Evolutionary conservation across 2,797 vertebrate species (phyloP).

Genomic region (Acrossocheilus wenchowensis): DNA sequence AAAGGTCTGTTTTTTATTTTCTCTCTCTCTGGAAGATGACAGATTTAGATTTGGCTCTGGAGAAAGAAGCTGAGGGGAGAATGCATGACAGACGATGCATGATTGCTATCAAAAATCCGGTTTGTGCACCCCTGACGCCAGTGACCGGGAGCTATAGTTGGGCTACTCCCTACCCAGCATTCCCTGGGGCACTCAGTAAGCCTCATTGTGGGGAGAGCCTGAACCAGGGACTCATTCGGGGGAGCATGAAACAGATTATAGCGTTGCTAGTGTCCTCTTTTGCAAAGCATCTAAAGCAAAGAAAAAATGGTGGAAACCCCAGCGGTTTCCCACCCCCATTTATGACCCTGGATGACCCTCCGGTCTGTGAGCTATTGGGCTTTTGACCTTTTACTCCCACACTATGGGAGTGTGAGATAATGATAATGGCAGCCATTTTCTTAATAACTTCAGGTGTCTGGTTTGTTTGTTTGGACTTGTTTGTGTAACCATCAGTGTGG

Average conservation of each 20-base stretch:
- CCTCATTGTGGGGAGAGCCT: slow-evolving; percentile 33
- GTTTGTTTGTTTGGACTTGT: slow-evolving; percentile 67
- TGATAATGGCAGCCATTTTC: slow-evolving; percentile 75
- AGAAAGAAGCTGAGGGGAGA: slow-evolving; percentile 20
- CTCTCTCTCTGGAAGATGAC: slow-evolving; percentile 46
- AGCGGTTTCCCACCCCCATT: background rate
- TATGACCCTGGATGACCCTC: slow-evolving; percentile 52
- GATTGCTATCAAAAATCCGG: slow-evolving; percentile 47
- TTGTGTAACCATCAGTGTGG: slow-evolving; percentile 1
- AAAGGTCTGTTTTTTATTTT: slow-evolving; percentile 63
- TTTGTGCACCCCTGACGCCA: slow-evolving; percentile 11
- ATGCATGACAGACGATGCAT: slow-evolving; percentile 13
- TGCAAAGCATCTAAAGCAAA: background rate
- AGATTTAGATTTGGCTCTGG: slow-evolving; percentile 50
- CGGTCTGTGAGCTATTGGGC: slow-evolving; percentile 70
- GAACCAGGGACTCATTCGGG: background rate
- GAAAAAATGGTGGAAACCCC: background rate
- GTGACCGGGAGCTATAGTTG: slow-evolving; percentile 24
- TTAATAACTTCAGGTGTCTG: slow-evolving; percentile 71
- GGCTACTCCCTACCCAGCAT: slow-evolving; percentile 37
- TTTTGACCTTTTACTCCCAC: slow-evolving; percentile 67
- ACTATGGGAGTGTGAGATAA: slow-evolving; percentile 36
- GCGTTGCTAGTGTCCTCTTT: slow-evolving; percentile 28
- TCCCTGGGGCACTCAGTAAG: slow-evolving; percentile 50
- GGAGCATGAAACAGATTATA: slow-evolving; percentile 49